phyloP scores from a whole-genome alignment of 2,113 vertebrate species.

The Archocentrus centrarchus region DNA sequence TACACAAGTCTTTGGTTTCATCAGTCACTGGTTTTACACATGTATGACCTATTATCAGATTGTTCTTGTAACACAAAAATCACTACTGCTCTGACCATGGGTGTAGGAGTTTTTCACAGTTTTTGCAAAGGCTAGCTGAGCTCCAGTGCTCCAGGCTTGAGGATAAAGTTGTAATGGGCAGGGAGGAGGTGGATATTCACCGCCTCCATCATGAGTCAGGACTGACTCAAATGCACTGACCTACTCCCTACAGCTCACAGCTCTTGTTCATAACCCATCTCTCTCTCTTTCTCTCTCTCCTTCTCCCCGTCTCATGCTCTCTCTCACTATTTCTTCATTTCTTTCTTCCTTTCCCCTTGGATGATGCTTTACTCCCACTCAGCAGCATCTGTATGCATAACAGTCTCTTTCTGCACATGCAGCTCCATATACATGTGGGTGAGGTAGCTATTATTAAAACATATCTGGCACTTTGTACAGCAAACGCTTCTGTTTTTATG shows the following conservation, averaged over 20 bases:
- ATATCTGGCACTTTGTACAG: conserved; percentile 43
- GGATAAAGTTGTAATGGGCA: conserved; percentile 68
- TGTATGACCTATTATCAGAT: conserved; percentile 3
- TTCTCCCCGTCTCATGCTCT: not conserved
- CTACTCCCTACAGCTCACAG: conserved; percentile 74
- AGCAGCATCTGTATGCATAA: conserved; percentile 71
- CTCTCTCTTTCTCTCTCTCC: not conserved
- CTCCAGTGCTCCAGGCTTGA: conserved; percentile 50
- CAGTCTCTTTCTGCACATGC: conserved; percentile 46
- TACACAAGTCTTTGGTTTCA: not conserved
- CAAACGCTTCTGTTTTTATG: conserved; percentile 33
- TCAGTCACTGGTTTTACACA: not conserved
- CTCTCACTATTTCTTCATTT: conserved; percentile 34
- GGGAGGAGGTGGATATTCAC: conserved; percentile 75
- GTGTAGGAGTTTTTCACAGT: conserved; percentile 49
- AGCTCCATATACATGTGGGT: conserved; percentile 48
- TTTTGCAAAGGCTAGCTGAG: conserved; percentile 53
- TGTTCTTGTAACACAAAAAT: conserved; percentile 22
- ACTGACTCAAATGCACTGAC: conserved; percentile 76
- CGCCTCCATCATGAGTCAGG: conserved; percentile 75
- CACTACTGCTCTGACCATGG: conserved; percentile 19
- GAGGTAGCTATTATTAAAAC: conserved; percentile 59
- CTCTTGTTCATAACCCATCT: conserved; percentile 33
- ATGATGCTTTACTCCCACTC: conserved; percentile 70
- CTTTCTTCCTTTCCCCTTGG: conserved; percentile 48